Conservation (phyloP, 2,888 invertebrate species). For the Diploptera punctata region DNA sequence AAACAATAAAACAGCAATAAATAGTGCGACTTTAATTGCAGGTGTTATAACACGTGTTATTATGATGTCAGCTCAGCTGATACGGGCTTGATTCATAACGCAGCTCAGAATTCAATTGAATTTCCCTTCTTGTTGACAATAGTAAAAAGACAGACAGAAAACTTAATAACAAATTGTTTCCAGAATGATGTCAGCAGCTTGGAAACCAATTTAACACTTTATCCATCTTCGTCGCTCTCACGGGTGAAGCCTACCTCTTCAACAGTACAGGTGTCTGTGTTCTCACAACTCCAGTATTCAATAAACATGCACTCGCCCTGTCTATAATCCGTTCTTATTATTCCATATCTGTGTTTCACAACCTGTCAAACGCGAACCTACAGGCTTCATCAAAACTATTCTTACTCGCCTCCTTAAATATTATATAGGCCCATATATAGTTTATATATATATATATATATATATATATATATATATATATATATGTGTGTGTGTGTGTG, state of each 20-base stretch:
- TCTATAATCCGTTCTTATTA: no score
- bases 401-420: no score
- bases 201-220: constrained; percentile 35
- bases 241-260: constrained; percentile 19
- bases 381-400: no score
- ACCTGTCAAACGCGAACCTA: no score
- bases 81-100: constrained; percentile 8
- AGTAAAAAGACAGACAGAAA: neutral
- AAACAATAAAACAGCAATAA: no score
- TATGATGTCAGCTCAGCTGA: neutral
- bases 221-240: constrained; percentile 3
- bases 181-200: constrained; percentile 32
- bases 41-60: neutral
- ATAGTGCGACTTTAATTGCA: no score
- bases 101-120: neutral
- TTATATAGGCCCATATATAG: no score
- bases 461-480: no score
- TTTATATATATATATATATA: no score
- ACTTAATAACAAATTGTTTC: constrained; percentile 31
- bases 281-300: constrained; percentile 34
- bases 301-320: no score
- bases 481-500: no score
- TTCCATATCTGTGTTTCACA: no score
- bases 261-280: constrained; percentile 31
- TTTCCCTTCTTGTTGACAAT: neutral